Evolutionary conservation across 2,113 vertebrate genomes (phyloP).

Genomic region (Acanthochromis polyacanthus): DNA sequence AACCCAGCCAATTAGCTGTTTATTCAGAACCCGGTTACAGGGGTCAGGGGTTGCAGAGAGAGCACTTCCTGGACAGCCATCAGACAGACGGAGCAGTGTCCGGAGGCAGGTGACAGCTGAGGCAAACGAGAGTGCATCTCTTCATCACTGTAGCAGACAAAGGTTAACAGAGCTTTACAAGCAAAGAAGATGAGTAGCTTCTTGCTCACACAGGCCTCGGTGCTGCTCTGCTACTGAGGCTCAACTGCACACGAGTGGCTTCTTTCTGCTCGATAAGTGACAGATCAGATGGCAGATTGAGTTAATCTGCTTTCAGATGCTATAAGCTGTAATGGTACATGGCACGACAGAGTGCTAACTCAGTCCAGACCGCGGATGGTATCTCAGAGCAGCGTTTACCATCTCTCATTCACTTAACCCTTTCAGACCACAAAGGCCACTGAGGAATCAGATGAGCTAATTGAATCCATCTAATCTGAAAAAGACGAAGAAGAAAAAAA

Average conservation of each 20-base stretch:
- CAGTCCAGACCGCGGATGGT: slow-evolving; percentile 62
- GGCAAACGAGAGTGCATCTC: slow-evolving; percentile 35
- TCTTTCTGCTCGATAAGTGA: slow-evolving; percentile 30
- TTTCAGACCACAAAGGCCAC: slow-evolving; percentile 64
- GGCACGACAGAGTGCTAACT: slow-evolving; percentile 58
- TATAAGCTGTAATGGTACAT: slow-evolving; percentile 36
- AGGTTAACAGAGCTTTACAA: slow-evolving; percentile 57
- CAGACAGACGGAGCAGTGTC: slow-evolving; percentile 69
- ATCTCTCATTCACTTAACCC: slow-evolving; percentile 67
- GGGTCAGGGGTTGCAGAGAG: slow-evolving; percentile 81
- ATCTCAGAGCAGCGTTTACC: slow-evolving; percentile 45
- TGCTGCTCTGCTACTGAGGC: slow-evolving; percentile 11
- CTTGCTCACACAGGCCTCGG: slow-evolving; percentile 14
- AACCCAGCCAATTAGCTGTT: slow-evolving; percentile 88
- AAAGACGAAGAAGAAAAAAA: slow-evolving; percentile 19
- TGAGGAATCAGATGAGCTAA: slow-evolving; percentile 65
- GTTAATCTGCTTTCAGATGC: slow-evolving; percentile 56
- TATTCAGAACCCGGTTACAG: slow-evolving; percentile 80
- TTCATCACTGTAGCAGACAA: slow-evolving; percentile 45
- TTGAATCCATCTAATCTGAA: slow-evolving; percentile 68
- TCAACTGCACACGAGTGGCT: slow-evolving; percentile 29
- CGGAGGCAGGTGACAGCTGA: slow-evolving; percentile 73
- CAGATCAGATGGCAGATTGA: slow-evolving; percentile 56
- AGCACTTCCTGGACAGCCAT: slow-evolving; percentile 84
- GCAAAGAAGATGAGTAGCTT: slow-evolving; percentile 52